phyloP scores from a whole-genome alignment of 2,888 invertebrate genomes.

The Lordiphosa andalusiaca region DNA sequence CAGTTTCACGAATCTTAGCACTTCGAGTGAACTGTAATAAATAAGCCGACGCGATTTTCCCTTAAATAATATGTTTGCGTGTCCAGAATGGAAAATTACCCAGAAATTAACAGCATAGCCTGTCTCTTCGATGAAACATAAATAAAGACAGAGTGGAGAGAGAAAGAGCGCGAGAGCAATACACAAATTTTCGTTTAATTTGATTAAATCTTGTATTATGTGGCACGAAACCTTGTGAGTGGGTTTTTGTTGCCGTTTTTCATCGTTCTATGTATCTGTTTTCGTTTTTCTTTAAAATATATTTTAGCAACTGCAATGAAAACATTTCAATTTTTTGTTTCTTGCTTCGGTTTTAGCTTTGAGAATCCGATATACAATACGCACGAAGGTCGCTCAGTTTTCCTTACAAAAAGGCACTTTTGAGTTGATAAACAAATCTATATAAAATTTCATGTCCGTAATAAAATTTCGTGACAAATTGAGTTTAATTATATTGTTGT shows the following conservation, averaged over 20 bases:
- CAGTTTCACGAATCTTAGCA: conserved; percentile 2
- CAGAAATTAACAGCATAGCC: not conserved
- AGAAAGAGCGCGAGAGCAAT: not conserved
- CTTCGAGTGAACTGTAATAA: conserved; percentile 9
- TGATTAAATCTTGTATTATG: conserved; percentile 32
- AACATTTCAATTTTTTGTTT: too few species aligned
- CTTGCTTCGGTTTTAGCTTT: too few species aligned
- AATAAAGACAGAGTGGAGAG: not conserved
- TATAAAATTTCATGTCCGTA: too few species aligned
- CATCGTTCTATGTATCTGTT: not conserved
- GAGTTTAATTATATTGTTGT: too few species aligned
- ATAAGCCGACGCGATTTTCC: conserved; percentile 6
- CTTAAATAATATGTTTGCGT: not conserved
- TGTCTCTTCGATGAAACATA: not conserved
- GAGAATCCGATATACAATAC: too few species aligned
- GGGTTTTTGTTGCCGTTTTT: not conserved
- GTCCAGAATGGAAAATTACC: conserved; percentile 10
- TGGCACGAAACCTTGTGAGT: not conserved
- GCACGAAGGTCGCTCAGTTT: too few species aligned
- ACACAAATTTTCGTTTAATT: conserved; percentile 5
- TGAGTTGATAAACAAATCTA: too few species aligned
- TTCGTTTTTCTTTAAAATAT: not conserved
- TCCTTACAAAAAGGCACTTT: too few species aligned
- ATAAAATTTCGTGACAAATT: too few species aligned
- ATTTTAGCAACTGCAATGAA: too few species aligned